phyloP scores from a whole-genome alignment of 1,140 invertebrate genomes.

The Triops cancriformis region DNA sequence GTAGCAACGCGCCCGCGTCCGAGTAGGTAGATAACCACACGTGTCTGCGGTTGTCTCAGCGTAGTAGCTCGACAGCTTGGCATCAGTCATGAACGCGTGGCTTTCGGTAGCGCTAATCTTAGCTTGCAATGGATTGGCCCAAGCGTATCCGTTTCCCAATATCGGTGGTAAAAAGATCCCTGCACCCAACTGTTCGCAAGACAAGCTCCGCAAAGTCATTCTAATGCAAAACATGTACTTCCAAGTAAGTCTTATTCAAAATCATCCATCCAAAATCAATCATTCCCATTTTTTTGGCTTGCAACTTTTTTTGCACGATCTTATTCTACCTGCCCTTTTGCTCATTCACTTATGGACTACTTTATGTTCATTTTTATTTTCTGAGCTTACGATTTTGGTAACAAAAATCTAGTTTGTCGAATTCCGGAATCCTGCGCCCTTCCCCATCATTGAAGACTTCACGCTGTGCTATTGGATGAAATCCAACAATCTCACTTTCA shows the following conservation, averaged over 20 bases:
- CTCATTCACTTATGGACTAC: no score
- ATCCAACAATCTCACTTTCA: slow-evolving; percentile 20
- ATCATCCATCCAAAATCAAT: no score
- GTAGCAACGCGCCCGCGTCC: neutral
- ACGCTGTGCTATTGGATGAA: slow-evolving; percentile 26
- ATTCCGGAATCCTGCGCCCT: slow-evolving; percentile 1
- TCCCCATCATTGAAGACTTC: slow-evolving; percentile 24
- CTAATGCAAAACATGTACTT: slow-evolving; percentile 16
- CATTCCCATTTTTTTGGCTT: no score
- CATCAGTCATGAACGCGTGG: neutral
- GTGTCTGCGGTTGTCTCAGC: neutral
- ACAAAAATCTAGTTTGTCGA: slow-evolving; percentile 2
- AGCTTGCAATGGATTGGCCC: slow-evolving; percentile 6
- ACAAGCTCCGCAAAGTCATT: slow-evolving; percentile 15
- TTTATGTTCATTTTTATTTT: neutral
- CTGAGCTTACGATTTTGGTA: neutral
- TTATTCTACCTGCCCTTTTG: no score
- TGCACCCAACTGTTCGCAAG: neutral
- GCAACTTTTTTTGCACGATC: no score
- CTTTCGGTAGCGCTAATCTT: neutral
- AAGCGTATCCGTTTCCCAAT: neutral
- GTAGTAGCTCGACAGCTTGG: neutral
- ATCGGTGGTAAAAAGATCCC: neutral
- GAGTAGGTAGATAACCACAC: neutral
- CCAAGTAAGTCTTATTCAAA: slow-evolving; percentile 15